phyloP scores from a whole-genome alignment of 2,113 vertebrate species.

The Muscicapa adusta region DNA sequence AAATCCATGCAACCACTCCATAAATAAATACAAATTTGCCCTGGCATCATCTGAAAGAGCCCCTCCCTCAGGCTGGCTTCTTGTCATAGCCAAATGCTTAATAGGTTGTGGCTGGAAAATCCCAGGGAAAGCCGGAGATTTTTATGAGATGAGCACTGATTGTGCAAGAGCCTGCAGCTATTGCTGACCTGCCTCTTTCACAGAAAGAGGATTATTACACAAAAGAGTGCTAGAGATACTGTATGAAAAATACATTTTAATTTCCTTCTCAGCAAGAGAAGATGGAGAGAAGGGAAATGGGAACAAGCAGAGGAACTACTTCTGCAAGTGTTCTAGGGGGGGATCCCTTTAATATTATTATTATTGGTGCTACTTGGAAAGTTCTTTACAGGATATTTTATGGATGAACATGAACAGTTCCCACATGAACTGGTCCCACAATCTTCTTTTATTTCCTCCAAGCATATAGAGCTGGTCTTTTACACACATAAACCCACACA shows the following conservation, averaged over 20 bases:
- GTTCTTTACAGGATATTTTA: neutral
- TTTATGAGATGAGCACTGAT: constrained; percentile 61
- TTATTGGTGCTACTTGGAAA: neutral
- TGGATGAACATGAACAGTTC: neutral
- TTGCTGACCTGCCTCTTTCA: constrained; percentile 65
- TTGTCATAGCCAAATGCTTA: constrained; percentile 46
- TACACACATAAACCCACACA: neutral
- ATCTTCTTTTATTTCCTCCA: neutral
- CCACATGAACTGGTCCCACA: neutral
- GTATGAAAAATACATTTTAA: constrained; percentile 63
- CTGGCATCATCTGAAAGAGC: neutral
- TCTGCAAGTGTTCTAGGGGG: neutral
- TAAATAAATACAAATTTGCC: constrained; percentile 25
- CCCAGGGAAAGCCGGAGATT: constrained; percentile 52
- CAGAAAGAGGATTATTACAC: constrained; percentile 65
- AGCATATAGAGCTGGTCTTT: neutral
- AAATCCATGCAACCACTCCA: neutral
- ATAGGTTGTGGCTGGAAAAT: constrained; percentile 63
- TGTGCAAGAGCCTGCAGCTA: constrained; percentile 53
- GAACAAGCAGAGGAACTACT: neutral
- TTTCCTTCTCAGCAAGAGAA: constrained; percentile 46
- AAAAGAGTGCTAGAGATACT: constrained; percentile 54
- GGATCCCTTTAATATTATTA: neutral
- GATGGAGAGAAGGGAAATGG: neutral
- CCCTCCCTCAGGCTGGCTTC: constrained; percentile 17